These are phyloP conservation scores for Alauda arvensis DNA, from an alignment of 2,797 vertebrate genomes.

Conservation along the genomic window DNA sequence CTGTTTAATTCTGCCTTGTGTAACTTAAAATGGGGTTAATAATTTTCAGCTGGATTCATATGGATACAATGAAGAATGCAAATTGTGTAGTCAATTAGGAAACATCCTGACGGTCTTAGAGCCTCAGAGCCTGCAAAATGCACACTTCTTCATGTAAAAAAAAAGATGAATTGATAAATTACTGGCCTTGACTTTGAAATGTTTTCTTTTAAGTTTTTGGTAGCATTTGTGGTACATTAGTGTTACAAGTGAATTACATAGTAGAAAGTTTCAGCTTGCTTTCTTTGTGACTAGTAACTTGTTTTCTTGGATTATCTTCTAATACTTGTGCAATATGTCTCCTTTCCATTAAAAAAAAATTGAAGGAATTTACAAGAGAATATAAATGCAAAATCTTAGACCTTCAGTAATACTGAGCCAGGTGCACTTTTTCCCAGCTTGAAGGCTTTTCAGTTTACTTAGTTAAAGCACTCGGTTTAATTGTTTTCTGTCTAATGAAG, in stretches of 20 bases:
- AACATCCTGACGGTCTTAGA: not conserved
- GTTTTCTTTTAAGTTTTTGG: not conserved
- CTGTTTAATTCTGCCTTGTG: not conserved
- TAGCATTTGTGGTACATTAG: not conserved
- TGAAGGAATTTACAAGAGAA: not conserved
- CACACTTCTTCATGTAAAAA: not conserved
- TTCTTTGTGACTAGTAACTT: not conserved
- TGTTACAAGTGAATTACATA: not conserved
- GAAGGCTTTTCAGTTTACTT: not conserved
- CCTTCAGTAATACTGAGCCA: not conserved
- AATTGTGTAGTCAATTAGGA: not conserved
- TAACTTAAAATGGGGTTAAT: not conserved
- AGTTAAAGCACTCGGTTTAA: not conserved
- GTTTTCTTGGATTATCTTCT: not conserved
- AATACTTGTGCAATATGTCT: not conserved
- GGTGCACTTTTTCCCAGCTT: not conserved
- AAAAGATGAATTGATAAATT: not conserved
- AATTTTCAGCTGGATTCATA: not conserved
- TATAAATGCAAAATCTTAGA: not conserved
- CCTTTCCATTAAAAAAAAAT: not conserved
- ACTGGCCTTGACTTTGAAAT: not conserved
- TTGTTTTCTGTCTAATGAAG: not conserved
- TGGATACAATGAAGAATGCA: not conserved
- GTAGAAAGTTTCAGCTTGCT: not conserved
- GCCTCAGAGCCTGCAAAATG: not conserved